A percentile compares a stretch with the other conserved stretches of the same genome.
Evolutionary conservation across 92 coral and sea anemone genomes (phyloP).

Genomic region (Palythoa heliodiscus): DNA sequence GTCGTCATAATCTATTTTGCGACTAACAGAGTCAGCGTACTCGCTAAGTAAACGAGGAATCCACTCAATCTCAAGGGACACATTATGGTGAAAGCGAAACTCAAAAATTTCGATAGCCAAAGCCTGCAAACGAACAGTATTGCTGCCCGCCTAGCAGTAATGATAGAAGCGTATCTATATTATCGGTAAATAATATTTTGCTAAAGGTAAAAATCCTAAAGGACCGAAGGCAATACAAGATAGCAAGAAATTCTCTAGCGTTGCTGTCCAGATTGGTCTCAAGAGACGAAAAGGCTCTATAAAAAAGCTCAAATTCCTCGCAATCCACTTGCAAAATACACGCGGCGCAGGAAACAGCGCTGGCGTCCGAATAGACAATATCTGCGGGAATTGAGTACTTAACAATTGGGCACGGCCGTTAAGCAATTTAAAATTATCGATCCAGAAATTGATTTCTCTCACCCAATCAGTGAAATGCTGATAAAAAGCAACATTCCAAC

Average conservation of each 20-base stretch:
- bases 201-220: slow-evolving; percentile 29
- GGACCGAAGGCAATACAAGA: slow-evolving; percentile 20
- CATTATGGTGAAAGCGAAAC: slow-evolving; percentile 23
- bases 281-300: slow-evolving; percentile 22
- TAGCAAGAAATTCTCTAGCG: slow-evolving; percentile 22
- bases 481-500: not conserved
- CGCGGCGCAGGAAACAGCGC: slow-evolving; percentile 32
- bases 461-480: slow-evolving; percentile 13
- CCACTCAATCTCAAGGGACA: slow-evolving; percentile 41
- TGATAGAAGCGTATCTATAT: slow-evolving; percentile 36
- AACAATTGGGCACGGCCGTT: slow-evolving; percentile 19
- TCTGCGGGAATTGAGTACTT: slow-evolving; percentile 25
- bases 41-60: slow-evolving; percentile 39
- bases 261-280: slow-evolving; percentile 26
- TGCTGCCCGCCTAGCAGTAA: slow-evolving; percentile 45
- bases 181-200: slow-evolving; percentile 43
- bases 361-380: slow-evolving; percentile 50
- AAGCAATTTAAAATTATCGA: slow-evolving; percentile 7
- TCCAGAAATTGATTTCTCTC: slow-evolving; percentile 51
- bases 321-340: slow-evolving; percentile 5
- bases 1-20: slow-evolving; percentile 47
- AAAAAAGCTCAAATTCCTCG: slow-evolving; percentile 28
- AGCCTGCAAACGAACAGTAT: slow-evolving; percentile 31
- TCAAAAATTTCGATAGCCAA: slow-evolving; percentile 48
- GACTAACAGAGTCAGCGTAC: slow-evolving; percentile 38